Base-by-base conservation (phyloP, 37 sponge, comb jelly and placozoan genomes). In the Aplysina aerophoba region DNA sequence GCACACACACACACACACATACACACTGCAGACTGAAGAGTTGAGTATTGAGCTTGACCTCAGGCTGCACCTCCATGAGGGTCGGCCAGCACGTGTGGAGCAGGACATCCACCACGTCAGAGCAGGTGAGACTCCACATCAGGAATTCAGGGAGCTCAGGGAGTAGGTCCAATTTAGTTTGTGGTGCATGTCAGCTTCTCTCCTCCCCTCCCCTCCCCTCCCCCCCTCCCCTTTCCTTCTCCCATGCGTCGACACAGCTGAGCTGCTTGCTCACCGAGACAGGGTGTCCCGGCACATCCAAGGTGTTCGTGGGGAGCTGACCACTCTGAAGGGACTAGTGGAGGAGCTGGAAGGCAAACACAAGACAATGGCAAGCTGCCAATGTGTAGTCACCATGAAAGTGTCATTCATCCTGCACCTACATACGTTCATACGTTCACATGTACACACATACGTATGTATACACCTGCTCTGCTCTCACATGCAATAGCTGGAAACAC, bases 1-100 rank as follows among this genome's bases (percentile, higher is more conserved):
- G 8, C 50, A 44, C 50, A 44, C 50, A 44, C 50, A 44, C 50
- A 44, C 50, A 44, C 50, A 44, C 50, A 44, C 50, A 44, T 8
- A 44, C 50, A 44, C 50, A 44, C 50, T 31, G 50, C 56, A 88
- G 88, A 35, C 66, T 14, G 94, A 96, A 55, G 97, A 96, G 69
- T 59, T 89, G 14, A 77, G 38, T 27, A 86, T 86, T 4, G 97
- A 96, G 61, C 75, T 96, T 36, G 97, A 96, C 35, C 86, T 96
- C 73, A 81, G 94, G 60, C 83, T 89, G 35, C 97, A 96, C 85
- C 87, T 96, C 4, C 97, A 96, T 72, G 81, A 87, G 28, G 92
- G 94, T 72, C 85, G 97, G 41, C 86, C 87, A 2, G 58, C 71
- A n/a, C 77, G 95, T 21, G 83, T 93, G 16, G 66, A 65, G 31